Percentiles rank a stretch among this genome's conserved stretches.
These are phyloP conservation scores for Neria commutata DNA, from an alignment of 2,888 invertebrate species.

Conservation along the genomic window DNA sequence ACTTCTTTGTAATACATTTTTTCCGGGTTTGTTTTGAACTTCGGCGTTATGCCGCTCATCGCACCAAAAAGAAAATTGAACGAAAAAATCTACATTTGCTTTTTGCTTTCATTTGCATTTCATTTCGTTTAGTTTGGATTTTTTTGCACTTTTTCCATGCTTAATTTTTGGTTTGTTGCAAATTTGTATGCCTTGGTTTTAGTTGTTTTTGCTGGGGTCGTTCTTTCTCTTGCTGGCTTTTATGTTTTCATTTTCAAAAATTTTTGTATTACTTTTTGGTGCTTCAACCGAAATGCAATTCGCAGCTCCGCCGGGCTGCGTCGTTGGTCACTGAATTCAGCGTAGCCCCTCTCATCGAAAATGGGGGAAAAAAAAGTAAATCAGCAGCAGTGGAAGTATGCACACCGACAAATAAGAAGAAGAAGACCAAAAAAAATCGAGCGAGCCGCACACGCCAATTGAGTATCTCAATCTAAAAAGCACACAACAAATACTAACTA, in stretches of 20 bases:
- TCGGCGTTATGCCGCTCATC: not conserved
- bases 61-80: not conserved
- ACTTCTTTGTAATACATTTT: not conserved
- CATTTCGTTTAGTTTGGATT: not conserved
- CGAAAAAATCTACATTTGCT: not conserved
- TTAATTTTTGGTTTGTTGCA: no score
- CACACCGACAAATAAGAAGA: no score
- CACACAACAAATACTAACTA: slow-evolving; percentile 38
- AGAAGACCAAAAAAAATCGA: not conserved
- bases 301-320: slow-evolving; percentile 3
- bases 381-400: not conserved
- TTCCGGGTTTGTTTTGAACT: slow-evolving; percentile 1
- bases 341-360: no score
- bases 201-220: no score
- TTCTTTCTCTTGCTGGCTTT: not conserved
- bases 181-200: no score
- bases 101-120: not conserved
- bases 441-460: slow-evolving; percentile 18
- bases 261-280: no score
- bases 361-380: not conserved
- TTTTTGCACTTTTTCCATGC: no score
- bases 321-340: not conserved
- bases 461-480: slow-evolving; percentile 38
- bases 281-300: slow-evolving; percentile 8
- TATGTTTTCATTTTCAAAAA: not conserved